Base-by-base conservation (phyloP, 2,888 invertebrate species). In the Aphodius sticticus region DNA sequence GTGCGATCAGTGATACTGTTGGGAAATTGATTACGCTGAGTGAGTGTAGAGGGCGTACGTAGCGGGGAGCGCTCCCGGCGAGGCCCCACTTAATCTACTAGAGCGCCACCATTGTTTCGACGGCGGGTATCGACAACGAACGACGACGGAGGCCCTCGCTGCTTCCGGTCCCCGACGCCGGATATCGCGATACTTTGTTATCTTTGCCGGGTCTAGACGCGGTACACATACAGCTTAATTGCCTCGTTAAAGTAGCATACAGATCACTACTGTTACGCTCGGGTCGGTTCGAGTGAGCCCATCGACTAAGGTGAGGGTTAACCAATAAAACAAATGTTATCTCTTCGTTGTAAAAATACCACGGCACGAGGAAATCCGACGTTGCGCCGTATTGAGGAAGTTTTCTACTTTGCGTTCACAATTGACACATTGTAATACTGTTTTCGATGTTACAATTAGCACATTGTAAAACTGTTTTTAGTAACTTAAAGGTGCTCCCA, bases 121-220 rank as follows among this genome's bases (percentile, higher is more conserved):
- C 26, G 37, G 37, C 36, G 74, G 36, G 70, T 70, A 53, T 53
- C 53, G 53, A 53, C 53, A 53, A 53, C 53, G 53, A 53, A 53
- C 53, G 53, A 53, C 53, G 53, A 53, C 53, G 53, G 53, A 53
- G 53, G 53, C 9, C 53, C 12, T 12, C 53, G 53, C 12, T 5
- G 7, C 53, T 3, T 53, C 53, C 53, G 53, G 70, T 70, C 70
- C 26, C 26, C 16, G 35, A 37, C 35, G 74, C 37, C 74, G 35
- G 74, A 53, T 74, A 74, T 74, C 74, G 74, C 35, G 36, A 74
- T 37, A 74, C 74, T 74, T 74, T 74, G 74, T 74, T 74, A 74
- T 74, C 74, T 74, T 74, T 74, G 36, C 74, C 37, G 37, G 37
- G 74, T 53, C 74, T 35, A 74, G 36, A 36, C 74, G 35, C 74